Percentiles rank a stretch among this genome's conserved stretches.
Conservation (phyloP, 2,888 invertebrate genomes). For the Acrobasis repandana region DNA sequence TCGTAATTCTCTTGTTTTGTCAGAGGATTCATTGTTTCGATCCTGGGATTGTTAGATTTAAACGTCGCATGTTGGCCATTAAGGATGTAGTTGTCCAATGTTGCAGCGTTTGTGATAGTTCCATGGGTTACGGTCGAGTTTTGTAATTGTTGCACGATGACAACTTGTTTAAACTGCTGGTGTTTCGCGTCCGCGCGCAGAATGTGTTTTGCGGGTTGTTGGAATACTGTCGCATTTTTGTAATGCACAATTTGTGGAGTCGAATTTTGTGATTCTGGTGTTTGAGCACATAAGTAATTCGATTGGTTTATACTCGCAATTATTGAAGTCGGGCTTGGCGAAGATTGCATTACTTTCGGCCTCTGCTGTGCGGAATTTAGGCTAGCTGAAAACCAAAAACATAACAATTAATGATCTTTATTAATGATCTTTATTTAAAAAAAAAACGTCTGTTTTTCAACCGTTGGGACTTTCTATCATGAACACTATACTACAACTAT, state of each 20-base stretch:
- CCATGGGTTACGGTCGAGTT: constrained; percentile 34
- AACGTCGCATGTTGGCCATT: constrained; percentile 39
- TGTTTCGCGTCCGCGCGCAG: constrained; percentile 39
- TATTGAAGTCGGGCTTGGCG: constrained; percentile 77
- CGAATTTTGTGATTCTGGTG: constrained; percentile 43
- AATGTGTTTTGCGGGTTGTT: constrained; percentile 43
- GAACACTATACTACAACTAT: too few relatives aligned
- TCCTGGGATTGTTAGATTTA: constrained; percentile 36
- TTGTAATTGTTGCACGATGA: constrained; percentile 53
- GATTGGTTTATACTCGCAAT: constrained; percentile 77
- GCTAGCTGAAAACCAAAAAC: constrained; percentile 43
- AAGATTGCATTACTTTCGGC: constrained; percentile 66
- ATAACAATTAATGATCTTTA: constrained; percentile 16
- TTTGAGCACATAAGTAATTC: constrained; percentile 69
- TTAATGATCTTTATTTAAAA: background rate
- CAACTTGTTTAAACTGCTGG: constrained; percentile 56
- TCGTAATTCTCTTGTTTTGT: constrained; percentile 53
- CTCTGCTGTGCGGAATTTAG: constrained; percentile 58
- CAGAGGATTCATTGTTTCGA: constrained; percentile 28
- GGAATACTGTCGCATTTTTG: constrained; percentile 46
- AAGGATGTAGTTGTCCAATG: constrained; percentile 34
- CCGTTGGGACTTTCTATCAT: too few relatives aligned
- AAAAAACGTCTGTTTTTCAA: too few relatives aligned
- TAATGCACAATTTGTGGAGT: constrained; percentile 35
- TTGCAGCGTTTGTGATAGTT: constrained; percentile 24